Base-by-base conservation (phyloP, 2,113 vertebrate genomes). In the Erinaceus europaeus region DNA sequence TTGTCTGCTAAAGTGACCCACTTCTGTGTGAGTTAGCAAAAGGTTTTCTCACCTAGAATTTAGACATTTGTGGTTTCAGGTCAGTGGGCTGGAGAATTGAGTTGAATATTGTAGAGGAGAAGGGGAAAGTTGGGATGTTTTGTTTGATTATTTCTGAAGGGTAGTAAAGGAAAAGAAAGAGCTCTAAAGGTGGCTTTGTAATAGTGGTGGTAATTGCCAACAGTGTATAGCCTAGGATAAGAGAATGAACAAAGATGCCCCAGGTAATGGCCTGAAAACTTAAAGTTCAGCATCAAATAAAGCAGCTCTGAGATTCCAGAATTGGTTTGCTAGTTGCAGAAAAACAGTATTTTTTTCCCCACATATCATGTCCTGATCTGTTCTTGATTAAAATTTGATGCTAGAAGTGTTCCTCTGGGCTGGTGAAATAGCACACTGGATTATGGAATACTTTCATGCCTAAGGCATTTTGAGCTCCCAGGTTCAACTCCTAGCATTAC, bases 71-170 rank as follows among this genome's bases (percentile, higher is more conserved):
- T 77, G 76, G 46, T 46, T 86, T 75, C 68, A 90, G 62, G 68
- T 86, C 72, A 86, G 23, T 90, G 80, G 84, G 40, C 72, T 86
- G 55, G 57, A 94, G 86, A 80, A 90, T 64, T 90, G 92, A 92
- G n/a, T 65, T 81, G 62, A 87, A 86, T 75, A 76, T 72, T 85
- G 15, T n/a, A 85, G 34, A 72, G n/a, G 38, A 84, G 82, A 85
- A 62, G 4, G 15, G 21, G 46, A 77, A 72, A 15, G 91, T 77
- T 84, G 48, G 20, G 20, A 76, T 80, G n/a, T 61, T 91, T 85
- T 91, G 65, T 88, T 78, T 92, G 75, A 81, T 89, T 90, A 72
- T 46, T 18, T 77, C 40, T 65, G 29, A 94, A 29, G 36, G 32
- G 4, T 88, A 4, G 12, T 42, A 67, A 93, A 92, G 34, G 13